A percentile compares a stretch with the other conserved stretches of the same genome.
phyloP scores from a whole-genome alignment of 2,888 invertebrate genomes.

The Lymantria monacha region DNA sequence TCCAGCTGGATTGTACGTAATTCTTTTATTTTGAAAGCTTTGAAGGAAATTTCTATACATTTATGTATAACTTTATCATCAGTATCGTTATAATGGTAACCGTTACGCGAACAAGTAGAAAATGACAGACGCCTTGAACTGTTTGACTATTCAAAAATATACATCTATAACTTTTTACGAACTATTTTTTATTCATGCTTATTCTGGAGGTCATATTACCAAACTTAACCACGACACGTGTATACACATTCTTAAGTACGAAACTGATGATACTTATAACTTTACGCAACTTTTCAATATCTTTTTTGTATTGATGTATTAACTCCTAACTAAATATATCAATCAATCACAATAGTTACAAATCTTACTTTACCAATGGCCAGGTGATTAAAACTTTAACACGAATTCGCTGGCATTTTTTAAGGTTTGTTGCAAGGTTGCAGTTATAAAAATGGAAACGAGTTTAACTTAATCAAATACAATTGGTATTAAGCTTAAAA shows the following conservation, averaged over 20 bases:
- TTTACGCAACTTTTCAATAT: too few relatives aligned
- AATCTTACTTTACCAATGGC: too few relatives aligned
- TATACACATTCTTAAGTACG: background rate
- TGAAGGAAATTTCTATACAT: too few relatives aligned
- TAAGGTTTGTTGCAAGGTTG: background rate
- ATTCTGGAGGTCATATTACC: constrained; percentile 39
- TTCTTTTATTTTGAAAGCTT: too few relatives aligned
- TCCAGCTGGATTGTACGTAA: background rate
- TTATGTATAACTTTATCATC: too few relatives aligned
- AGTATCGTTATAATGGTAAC: too few relatives aligned
- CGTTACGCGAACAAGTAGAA: background rate
- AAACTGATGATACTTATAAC: background rate
- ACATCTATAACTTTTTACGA: constrained; percentile 34
- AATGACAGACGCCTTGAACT: constrained; percentile 40
- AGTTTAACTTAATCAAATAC: constrained; percentile 7
- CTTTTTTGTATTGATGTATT: too few relatives aligned
- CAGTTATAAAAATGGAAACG: constrained; percentile 13
- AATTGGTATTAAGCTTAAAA: constrained; percentile 17
- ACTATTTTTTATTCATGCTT: constrained; percentile 28
- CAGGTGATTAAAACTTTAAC: too few relatives aligned
- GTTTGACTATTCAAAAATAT: constrained; percentile 22
- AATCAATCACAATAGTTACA: too few relatives aligned
- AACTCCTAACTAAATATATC: too few relatives aligned
- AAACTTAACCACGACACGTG: constrained; percentile 13
- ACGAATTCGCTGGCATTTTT: too few relatives aligned